A percentile compares a stretch with the other conserved stretches of the same genome.
Evolutionary conservation across 1,140 invertebrate species (phyloP).

Genomic region (Diorhabda elongata): DNA sequence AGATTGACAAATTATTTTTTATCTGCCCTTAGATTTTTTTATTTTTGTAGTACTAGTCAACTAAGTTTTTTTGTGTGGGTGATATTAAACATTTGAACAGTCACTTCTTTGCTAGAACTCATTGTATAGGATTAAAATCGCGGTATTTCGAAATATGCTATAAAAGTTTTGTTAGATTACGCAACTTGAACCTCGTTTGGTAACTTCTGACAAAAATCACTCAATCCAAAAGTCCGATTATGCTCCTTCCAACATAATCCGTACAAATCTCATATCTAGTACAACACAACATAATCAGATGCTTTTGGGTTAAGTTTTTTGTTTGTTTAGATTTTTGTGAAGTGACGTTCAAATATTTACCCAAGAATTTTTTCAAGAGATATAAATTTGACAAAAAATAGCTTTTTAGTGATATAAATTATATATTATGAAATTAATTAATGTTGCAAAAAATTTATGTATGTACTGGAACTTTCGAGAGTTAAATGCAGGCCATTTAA

Average conservation of each 20-base stretch:
- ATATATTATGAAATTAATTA: conserved; percentile 33
- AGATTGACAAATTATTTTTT: conserved; percentile 20
- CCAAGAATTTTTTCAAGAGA: conserved; percentile 22
- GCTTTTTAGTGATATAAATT: conserved; percentile 38
- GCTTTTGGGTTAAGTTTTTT: conserved; percentile 20
- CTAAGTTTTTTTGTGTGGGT: conserved; percentile 25
- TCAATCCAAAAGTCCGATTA: conserved; percentile 11
- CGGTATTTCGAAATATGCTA: conserved; percentile 26
- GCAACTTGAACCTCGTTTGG: conserved; percentile 38
- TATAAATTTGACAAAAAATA: conserved; percentile 30
- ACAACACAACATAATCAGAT: conserved; percentile 19
- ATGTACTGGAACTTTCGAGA: conserved; percentile 30
- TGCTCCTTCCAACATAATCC: conserved; percentile 21
- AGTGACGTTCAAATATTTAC: conserved; percentile 28
- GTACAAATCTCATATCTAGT: conserved; percentile 27
- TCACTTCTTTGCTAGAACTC: conserved; percentile 26
- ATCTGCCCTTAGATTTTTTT: conserved; percentile 25
- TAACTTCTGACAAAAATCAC: conserved; percentile 19
- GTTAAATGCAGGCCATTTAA: conserved; percentile 14
- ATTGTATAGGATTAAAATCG: conserved; percentile 22
- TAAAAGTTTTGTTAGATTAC: conserved; percentile 26
- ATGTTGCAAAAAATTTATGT: conserved; percentile 36
- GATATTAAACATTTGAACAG: conserved; percentile 21
- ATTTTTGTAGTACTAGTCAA: conserved; percentile 30
- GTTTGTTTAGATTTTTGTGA: conserved; percentile 25